phyloP scores from a whole-genome alignment of 2,888 invertebrate genomes.

The Thecophora atra region DNA sequence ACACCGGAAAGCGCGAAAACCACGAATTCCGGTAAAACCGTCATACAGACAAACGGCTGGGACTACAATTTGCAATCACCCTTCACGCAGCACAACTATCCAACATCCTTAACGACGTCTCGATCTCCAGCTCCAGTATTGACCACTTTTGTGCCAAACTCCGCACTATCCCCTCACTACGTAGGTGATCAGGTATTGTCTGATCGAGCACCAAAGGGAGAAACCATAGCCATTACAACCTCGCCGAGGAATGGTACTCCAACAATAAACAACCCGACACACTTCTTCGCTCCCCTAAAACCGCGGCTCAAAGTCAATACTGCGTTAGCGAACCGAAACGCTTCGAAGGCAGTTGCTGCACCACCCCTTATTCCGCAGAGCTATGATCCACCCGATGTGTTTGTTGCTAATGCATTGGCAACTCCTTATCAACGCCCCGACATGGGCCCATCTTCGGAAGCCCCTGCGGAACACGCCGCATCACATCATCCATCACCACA shows the following conservation, averaged over 20 bases:
- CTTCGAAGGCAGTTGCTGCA: constrained; percentile 32
- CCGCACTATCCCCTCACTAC: constrained; percentile 44
- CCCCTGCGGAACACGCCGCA: constrained; percentile 42
- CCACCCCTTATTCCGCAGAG: constrained; percentile 47
- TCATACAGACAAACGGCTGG: constrained; percentile 64
- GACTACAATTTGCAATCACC: constrained; percentile 63
- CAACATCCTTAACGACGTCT: constrained; percentile 41
- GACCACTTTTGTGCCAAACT: constrained; percentile 57
- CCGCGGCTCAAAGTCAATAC: constrained; percentile 61
- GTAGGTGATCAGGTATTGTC: not conserved
- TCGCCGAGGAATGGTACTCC: constrained; percentile 45
- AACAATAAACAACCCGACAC: constrained; percentile 58
- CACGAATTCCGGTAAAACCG: constrained; percentile 55
- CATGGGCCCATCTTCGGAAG: constrained; percentile 32
- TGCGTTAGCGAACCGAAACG: constrained; percentile 54
- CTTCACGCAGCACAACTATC: constrained; percentile 57
- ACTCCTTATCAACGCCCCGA: constrained; percentile 56
- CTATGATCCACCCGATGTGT: constrained; percentile 62
- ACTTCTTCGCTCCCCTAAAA: constrained; percentile 67
- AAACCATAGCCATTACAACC: constrained; percentile 59
- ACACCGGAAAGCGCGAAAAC: constrained; percentile 56
- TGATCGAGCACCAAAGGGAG: constrained; percentile 42
- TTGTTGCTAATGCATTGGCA: constrained; percentile 61
- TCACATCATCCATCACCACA: constrained; percentile 46
- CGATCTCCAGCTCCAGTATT: constrained; percentile 46